Evolutionary conservation across 2,888 invertebrate genomes (phyloP), one percentile per base, ranked within the genome.

Genomic region (Diabrotica balteata): DNA sequence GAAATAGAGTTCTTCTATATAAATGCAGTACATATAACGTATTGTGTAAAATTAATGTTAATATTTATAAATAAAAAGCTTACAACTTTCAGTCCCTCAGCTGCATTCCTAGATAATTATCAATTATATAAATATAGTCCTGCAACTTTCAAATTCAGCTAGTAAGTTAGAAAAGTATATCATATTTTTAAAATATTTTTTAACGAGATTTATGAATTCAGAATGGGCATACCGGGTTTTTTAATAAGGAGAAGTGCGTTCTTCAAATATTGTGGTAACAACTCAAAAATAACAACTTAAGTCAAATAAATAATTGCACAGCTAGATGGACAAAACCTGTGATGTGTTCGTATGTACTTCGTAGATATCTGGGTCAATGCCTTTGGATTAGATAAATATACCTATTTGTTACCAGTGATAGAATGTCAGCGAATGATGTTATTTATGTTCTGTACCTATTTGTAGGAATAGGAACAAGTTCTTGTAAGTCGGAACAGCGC

Each of bases 21-120:
- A 66, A 74, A 70, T 69, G 65, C 68, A 69, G 73, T 75, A 75
- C 63, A 70, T 60, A 72, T 71, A 73, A 57, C 76, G 76, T 76
- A 77, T 78, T 79, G 78, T 79, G 79, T 79, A 79, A 77, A 80
- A 77, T 77, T 77, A 77, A 77, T 77, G 77, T 78, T 78, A 71
- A 78, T 77, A 78, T 76, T 74, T 78, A 78, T 77, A 79, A 74
- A 80, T 79, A 57, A 77, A 66, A 73, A 69, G 76, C 75, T 77
- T 75, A 72, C 70, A 69, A 72, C 69, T 77, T 75, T 72, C 71
- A 75, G 71, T 72, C 72, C 71, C 72, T 72, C 64, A 69, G 70
- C 71, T 69, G 70, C 73, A 68, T 68, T 65, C 72, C 69, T 76
- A 75, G 72, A 71, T 60, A 73, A 70, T 73, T 74, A 71, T 72